Base-by-base conservation (phyloP, 53 echinoderm and acorn worm genomes). In the Hippasteria phrygiana region DNA sequence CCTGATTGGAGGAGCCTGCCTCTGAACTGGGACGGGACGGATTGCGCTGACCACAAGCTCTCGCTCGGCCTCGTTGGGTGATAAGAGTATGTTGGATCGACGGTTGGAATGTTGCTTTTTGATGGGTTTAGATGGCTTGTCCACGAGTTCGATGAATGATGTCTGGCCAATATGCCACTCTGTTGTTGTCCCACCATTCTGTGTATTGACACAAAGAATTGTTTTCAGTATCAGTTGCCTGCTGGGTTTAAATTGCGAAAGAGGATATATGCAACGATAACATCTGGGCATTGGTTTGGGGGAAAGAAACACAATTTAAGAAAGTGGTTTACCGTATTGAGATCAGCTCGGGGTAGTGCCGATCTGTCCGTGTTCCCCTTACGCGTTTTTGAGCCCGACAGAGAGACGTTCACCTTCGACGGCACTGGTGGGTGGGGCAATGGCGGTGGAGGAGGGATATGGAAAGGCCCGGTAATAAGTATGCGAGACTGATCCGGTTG, bases 401-500 rank as follows among this genome's bases (percentile, higher is more conserved):
- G 8, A 5, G 18, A 14, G 8, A 10, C 14, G 8, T 10, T 14
- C 27, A 65, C 79, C 3, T 56, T 70, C 0, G 89, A 79, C n/a
- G 79, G 71, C 38, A 69, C 67, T 37, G 90, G 90, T 75, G 77
- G 91, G n/a, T 77, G 86, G 24, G 87, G 86, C 1, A 62, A 11
- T 8, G 87, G 91, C 11, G 81, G 74, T 1, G 75, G 75, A 28
- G 5, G 75, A 16, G 75, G 75, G 33, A 75, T 75, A 28, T 47
- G 75, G 29, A 50, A 75, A 5, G 75, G 75, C 50, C 75, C 75
- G 4, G 75, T 75, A 0, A 72, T 34, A 39, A 75, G 47, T 22
- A 48, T 48, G 17, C 69, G 69, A 67, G 33, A 33, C 36, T 35
- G 34, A 26, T 36, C 37, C 11, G 36, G 34, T 67, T 67, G 34